Evolutionary conservation across 2,113 vertebrate species (phyloP), one percentile per base, ranked within the genome.

Genomic region (Cinclus mexicanus): DNA sequence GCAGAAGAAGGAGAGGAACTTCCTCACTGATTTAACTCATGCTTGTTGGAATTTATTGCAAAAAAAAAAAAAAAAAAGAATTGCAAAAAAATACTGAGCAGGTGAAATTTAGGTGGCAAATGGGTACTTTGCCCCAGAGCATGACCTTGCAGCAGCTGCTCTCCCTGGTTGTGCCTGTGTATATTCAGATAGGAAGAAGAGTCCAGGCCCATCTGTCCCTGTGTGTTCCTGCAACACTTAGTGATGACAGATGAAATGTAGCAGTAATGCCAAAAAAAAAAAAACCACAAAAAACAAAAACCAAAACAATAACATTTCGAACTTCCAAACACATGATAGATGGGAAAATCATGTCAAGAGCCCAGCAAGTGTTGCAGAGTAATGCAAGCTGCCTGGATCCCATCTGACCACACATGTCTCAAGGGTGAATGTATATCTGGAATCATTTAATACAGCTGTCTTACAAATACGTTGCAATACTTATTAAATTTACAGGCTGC

Each of bases 211-310:
- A 89, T 95, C 91, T 95, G 93, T 95, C 50, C 53, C 67, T 65
- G 59, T 89, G 87, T 94, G 67, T 95, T 95, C 93, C 93, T 93
- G 90, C 50, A 57, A 78, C 20, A 42, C 67, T 83, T 18, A 17
- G 74, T 61, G 86, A 53, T 94, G 94, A 94, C 53, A 91, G 87
- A 90, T 69, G 46, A 89, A 94, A 88, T 74, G 71, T 44, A 55
- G n/a, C 25, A 75, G 60, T 64, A 78, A 82, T 53, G 93, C 83
- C 50, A 97, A 92, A 89, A 94, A 67, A 75, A 37, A 37, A 37
- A 37, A 37, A 37, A 37, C 35, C 35, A 37, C 35, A 37, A 37
- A 37, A 37, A 37, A 37, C 35, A 37, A 37, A 37, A 37, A 37
- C 35, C 35, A 37, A 37, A 94, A 84, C 1, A 86, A 61, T 3